Percentiles rank a stretch among this genome's conserved stretches.
phyloP scores from a whole-genome alignment of 2,113 vertebrate genomes.

The Bothrops jararaca region DNA sequence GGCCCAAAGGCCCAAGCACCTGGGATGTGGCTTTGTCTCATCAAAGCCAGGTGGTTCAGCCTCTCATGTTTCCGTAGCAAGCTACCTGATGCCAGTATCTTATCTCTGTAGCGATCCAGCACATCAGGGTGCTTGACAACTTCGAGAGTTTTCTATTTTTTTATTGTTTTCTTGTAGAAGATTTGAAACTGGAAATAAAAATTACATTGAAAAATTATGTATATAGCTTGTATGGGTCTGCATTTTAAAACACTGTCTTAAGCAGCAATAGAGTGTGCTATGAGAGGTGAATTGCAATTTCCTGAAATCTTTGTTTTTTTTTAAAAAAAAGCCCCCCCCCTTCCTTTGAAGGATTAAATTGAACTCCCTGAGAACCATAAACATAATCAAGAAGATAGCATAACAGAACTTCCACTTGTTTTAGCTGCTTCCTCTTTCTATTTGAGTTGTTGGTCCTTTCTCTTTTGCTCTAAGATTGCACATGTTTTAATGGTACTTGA shows the following conservation, averaged over 20 bases:
- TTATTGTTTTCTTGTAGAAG: conserved; percentile 44
- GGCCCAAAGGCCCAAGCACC: not conserved
- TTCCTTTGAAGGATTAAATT: not conserved
- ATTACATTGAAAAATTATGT: not conserved
- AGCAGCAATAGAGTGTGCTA: not conserved
- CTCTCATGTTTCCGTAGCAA: conserved; percentile 12
- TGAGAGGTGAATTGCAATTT: too few relatives aligned
- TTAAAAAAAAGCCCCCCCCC: fast-evolving
- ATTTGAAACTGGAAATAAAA: conserved; percentile 42
- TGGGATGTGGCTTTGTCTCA: not conserved
- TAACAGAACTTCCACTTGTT: not conserved
- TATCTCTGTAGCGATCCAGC: conserved; percentile 20
- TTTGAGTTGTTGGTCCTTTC: not conserved
- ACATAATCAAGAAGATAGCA: not conserved
- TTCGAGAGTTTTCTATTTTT: conserved; percentile 45
- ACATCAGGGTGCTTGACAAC: conserved; percentile 27
- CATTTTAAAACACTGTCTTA: not conserved
- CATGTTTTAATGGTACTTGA: not conserved
- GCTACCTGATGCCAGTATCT: conserved; percentile 20
- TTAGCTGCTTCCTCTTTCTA: not conserved
- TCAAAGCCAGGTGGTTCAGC: not conserved
- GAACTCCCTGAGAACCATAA: not conserved
- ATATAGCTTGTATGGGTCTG: not conserved
- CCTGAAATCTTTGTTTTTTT: not conserved
- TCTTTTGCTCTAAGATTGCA: not conserved